Conservation (phyloP, 2,888 invertebrate genomes). For the Trichopoda pennipes region DNA sequence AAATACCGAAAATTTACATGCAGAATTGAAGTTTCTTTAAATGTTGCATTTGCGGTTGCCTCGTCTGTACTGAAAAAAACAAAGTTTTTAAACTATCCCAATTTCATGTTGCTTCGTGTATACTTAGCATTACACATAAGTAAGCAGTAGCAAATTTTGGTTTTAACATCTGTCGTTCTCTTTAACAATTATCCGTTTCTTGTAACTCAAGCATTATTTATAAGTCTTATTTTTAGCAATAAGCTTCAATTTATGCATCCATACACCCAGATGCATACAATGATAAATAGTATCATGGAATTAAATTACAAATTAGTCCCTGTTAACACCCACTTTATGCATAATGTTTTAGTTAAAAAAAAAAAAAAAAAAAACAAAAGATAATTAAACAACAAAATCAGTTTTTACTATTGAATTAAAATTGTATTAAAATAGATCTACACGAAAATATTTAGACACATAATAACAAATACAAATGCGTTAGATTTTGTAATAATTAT, state of each 20-base stretch:
- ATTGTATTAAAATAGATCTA: conserved; percentile 39
- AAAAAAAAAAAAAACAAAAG: too few species aligned
- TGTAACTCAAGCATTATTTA: conserved; percentile 29
- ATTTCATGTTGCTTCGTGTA: too few species aligned
- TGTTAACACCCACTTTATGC: conserved; percentile 61
- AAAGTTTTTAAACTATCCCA: too few species aligned
- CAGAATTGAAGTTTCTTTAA: too few species aligned
- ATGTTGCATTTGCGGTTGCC: too few species aligned
- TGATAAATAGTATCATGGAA: conserved; percentile 1
- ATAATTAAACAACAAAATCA: conserved; percentile 59
- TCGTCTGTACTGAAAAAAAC: too few species aligned
- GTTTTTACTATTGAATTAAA: conserved; percentile 59
- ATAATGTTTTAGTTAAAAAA: conserved; percentile 12
- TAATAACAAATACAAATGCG: conserved; percentile 10
- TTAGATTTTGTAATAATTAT: conserved; percentile 14
- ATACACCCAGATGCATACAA: neutral
- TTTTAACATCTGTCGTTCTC: neutral
- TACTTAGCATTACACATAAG: neutral
- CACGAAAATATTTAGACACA: conserved; percentile 6
- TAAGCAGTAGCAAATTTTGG: too few species aligned
- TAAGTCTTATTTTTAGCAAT: conserved; percentile 48
- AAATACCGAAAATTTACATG: too few species aligned
- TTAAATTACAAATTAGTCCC: conserved; percentile 22
- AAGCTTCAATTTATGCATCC: conserved; percentile 13
- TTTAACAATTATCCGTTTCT: neutral